A percentile compares a stretch with the other conserved stretches of the same genome.
Conservation (phyloP, 2,888 invertebrate genomes). For the Drosophila acutilabella region DNA sequence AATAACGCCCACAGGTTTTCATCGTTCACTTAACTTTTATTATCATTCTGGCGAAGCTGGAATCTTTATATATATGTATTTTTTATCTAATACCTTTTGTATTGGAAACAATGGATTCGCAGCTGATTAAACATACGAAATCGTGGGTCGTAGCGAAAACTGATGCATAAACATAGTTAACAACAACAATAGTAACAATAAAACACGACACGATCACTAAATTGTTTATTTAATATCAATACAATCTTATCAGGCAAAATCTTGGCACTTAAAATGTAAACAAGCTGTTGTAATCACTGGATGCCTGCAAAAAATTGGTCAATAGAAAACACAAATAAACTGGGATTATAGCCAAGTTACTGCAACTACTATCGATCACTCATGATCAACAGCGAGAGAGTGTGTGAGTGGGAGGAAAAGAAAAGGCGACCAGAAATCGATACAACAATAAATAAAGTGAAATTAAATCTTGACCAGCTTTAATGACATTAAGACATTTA, state of each 20-base stretch:
- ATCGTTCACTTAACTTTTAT: constrained; percentile 17
- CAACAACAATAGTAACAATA: constrained; percentile 5
- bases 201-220: constrained; percentile 50
- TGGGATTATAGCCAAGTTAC: constrained; percentile 20
- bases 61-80: constrained; percentile 4
- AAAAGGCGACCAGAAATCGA: constrained; percentile 6
- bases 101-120: constrained; percentile 62
- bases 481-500: constrained; percentile 15
- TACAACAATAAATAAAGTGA: constrained; percentile 21
- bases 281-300: constrained; percentile 46
- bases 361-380: constrained; percentile 39
- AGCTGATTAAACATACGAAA: constrained; percentile 79
- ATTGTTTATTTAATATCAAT: constrained; percentile 69
- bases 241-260: constrained; percentile 64
- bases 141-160: constrained; percentile 56
- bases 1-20: constrained; percentile 60
- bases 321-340: constrained; percentile 23
- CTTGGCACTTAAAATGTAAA: constrained; percentile 39
- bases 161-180: constrained; percentile 7
- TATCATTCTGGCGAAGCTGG: constrained; percentile 36
- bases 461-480: constrained; percentile 11
- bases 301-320: constrained; percentile 4
- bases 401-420: neutral
- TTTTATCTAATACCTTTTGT: constrained; percentile 38
- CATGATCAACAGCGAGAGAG: neutral